Base-by-base conservation (phyloP, 2,113 vertebrate genomes). In the Neolamprologus sp. region DNA sequence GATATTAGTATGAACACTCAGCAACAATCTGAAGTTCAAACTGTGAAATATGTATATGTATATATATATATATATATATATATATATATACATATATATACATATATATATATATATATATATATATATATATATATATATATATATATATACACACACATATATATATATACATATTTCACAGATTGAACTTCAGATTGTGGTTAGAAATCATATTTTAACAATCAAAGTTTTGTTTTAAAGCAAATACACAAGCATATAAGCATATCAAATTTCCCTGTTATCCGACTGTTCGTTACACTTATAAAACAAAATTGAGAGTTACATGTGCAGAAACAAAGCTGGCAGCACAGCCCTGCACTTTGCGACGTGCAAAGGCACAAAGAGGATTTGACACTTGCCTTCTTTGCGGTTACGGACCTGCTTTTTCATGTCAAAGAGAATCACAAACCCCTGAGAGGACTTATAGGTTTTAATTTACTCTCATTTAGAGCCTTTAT, bases 11-110 rank as follows among this genome's bases (percentile, higher is more conserved):
- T n/a, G n/a, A n/a, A n/a, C n/a, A n/a, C n/a, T n/a, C n/a, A n/a
- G n/a, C n/a, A n/a, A n/a, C n/a, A n/a, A n/a, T n/a, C n/a, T n/a
- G n/a, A n/a, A n/a, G n/a, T n/a, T n/a, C n/a, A n/a, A n/a, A 63
- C 4, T 80, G 5, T 54, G 16, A 40, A 11, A 21, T 7, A 12
- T 33, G 0, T 30, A 21, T 6, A 1, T 30, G 0, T 30, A 21
- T 6, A 1, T 30, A 2, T 3, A 5, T 4, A 7, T 45, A 16
- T 16, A 45, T 7, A 30, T 11, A 14, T 2, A 7, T 8, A 16
- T 3, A 14, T 4, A 2, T 2, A 13, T 8, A 12, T 2, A 21
- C 5, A n/a, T 3, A 5, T 4, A 11, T 7, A 14, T 3, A 9
- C 8, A 14, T 14, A 16, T 19, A 5, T 7, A 7, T 4, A 7